Conservation (phyloP, 2,797 vertebrate genomes). For the Strix occidentalis region DNA sequence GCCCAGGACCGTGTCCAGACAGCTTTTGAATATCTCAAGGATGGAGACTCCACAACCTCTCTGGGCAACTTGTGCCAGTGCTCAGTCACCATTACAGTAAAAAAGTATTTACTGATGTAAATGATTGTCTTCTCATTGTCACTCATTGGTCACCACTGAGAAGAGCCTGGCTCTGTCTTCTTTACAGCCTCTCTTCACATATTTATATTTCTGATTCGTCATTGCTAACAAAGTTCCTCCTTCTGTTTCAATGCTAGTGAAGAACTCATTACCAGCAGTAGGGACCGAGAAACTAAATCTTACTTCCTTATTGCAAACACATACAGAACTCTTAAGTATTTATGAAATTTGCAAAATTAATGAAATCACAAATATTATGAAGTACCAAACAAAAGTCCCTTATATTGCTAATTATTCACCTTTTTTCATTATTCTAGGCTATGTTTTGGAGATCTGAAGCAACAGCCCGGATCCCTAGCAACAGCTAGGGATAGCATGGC, state of each 20-base stretch:
- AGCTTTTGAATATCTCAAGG: background rate
- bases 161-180: background rate
- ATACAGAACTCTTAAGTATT: background rate
- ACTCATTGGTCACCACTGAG: background rate
- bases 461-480: background rate
- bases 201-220: background rate
- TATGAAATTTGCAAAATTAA: background rate
- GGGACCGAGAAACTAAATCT: background rate
- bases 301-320: background rate
- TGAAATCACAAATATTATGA: background rate
- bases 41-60: background rate
- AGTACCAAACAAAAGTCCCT: background rate
- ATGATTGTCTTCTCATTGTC: no score
- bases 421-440: background rate
- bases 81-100: background rate
- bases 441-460: background rate
- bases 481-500: background rate
- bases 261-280: background rate
- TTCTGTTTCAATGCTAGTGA: background rate
- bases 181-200: background rate
- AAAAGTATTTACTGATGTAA: background rate
- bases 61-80: background rate
- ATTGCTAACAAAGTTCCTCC: background rate
- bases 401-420: background rate
- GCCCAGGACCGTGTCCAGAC: accelerated